phyloP scores from a whole-genome alignment of 1,140 invertebrate species.

The Pseudomyrmex sp. region DNA sequence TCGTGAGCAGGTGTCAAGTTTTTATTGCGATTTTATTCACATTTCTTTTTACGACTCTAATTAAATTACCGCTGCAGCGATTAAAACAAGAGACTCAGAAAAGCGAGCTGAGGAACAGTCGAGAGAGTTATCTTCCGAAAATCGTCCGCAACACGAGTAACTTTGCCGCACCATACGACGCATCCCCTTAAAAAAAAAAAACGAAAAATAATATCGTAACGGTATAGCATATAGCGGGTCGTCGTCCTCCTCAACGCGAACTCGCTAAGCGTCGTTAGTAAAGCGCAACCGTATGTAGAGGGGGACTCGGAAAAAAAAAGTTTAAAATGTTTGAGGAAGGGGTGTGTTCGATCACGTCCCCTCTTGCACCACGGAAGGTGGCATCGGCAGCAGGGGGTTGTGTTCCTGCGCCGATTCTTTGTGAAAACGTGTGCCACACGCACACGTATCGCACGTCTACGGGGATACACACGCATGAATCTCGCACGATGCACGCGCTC shows the following conservation, averaged over 20 bases:
- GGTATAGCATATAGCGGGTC: conserved; percentile 41
- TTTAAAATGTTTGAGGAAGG: conserved; percentile 84
- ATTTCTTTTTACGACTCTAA: background rate
- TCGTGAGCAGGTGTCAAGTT: background rate
- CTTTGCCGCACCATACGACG: background rate
- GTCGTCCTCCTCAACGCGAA: conserved; percentile 66
- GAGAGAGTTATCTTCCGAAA: conserved; percentile 29
- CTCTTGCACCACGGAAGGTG: conserved; percentile 73
- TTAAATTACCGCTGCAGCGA: background rate
- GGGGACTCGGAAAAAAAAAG: conserved; percentile 77
- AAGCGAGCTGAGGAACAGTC: background rate
- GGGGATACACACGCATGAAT: background rate
- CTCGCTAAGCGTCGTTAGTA: conserved; percentile 66
- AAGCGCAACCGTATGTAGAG: conserved; percentile 67
- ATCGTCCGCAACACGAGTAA: conserved; percentile 32
- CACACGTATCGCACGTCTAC: background rate
- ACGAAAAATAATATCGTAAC: conserved; percentile 59
- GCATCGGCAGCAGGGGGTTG: conserved; percentile 68
- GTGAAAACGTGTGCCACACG: conserved; percentile 75
- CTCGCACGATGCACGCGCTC: conserved; percentile 35
- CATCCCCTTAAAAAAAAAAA: conserved; percentile 39
- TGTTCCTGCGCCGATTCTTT: conserved; percentile 58
- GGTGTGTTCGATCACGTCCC: conserved; percentile 47
- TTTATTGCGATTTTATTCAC: background rate
- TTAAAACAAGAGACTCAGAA: no score